These are phyloP conservation scores for Belonocnema kinseyi DNA, from an alignment of 1,140 invertebrate species.

Conservation along the genomic window DNA sequence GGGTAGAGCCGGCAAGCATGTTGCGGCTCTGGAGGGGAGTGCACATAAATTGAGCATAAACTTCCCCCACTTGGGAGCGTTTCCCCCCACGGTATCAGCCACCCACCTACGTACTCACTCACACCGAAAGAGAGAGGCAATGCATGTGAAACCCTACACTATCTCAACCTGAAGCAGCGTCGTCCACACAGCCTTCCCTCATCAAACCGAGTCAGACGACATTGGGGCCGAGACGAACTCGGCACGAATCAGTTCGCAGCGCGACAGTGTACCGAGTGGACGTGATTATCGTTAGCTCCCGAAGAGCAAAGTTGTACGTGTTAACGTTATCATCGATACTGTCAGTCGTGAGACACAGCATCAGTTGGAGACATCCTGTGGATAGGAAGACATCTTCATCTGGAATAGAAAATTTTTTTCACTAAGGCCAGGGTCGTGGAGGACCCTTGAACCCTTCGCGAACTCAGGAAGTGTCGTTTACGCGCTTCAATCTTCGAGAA, in stretches of 20 bases:
- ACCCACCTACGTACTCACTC: conserved; percentile 33
- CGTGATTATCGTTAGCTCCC: conserved; percentile 40
- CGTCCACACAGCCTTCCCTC: conserved; percentile 48
- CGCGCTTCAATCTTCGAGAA: not conserved
- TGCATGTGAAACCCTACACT: conserved; percentile 33
- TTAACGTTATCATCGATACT: conserved; percentile 6
- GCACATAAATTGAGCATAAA: conserved; percentile 60
- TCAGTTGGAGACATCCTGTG: not conserved
- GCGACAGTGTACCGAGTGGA: conserved; percentile 63
- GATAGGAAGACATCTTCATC: conserved; percentile 33
- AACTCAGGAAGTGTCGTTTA: conserved; percentile 15
- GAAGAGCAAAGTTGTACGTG: conserved; percentile 28
- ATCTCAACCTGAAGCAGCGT: conserved; percentile 40
- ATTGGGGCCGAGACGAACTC: conserved; percentile 62
- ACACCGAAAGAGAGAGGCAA: conserved; percentile 20
- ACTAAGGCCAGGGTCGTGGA: not conserved
- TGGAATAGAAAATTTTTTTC: conserved; percentile 32
- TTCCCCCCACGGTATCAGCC: conserved; percentile 35
- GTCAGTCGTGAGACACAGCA: not conserved
- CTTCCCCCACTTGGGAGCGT: conserved; percentile 41
- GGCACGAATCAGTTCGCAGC: conserved; percentile 68
- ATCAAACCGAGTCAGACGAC: conserved; percentile 64
- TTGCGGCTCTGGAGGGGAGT: conserved; percentile 29
- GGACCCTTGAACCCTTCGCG: conserved; percentile 2
- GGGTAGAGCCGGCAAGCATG: conserved; percentile 40